Evolutionary conservation across 2,888 invertebrate genomes (phyloP).

Genomic region (Odontomyia ornata): DNA sequence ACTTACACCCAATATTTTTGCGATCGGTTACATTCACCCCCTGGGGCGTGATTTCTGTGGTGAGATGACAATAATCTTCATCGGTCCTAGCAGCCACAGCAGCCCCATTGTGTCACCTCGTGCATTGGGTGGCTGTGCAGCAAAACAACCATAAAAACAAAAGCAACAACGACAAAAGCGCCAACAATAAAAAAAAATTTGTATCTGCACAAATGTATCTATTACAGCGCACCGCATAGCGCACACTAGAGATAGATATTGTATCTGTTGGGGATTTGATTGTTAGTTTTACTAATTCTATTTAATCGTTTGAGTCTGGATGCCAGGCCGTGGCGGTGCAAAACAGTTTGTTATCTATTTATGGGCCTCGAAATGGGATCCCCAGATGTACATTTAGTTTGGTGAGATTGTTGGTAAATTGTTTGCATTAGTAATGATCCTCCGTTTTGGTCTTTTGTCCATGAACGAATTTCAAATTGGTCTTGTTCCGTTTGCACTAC

Average conservation of each 20-base stretch:
- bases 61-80: slow-evolving; percentile 14
- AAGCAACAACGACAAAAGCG: too few species aligned
- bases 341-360: slow-evolving; percentile 9
- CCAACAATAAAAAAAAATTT: too few species aligned
- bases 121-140: too few species aligned
- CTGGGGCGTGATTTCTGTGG: not conserved
- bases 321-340: not conserved
- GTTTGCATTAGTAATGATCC: not conserved
- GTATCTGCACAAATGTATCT: not conserved
- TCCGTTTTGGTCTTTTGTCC: not conserved
- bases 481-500: not conserved
- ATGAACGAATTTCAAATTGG: not conserved
- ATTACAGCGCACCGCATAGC: not conserved
- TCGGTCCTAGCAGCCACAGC: not conserved
- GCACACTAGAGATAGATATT: not conserved
- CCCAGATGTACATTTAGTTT: not conserved
- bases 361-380: not conserved
- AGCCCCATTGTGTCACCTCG: too few species aligned
- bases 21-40: slow-evolving; percentile 34
- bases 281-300: slow-evolving; percentile 23
- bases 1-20: slow-evolving; percentile 2
- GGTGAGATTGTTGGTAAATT: not conserved
- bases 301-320: slow-evolving; percentile 10
- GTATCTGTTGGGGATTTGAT: not conserved
- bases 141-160: too few species aligned